These are phyloP conservation scores for Psittacula echo DNA, from an alignment of 2,797 vertebrate genomes.

Conservation along the genomic window DNA sequence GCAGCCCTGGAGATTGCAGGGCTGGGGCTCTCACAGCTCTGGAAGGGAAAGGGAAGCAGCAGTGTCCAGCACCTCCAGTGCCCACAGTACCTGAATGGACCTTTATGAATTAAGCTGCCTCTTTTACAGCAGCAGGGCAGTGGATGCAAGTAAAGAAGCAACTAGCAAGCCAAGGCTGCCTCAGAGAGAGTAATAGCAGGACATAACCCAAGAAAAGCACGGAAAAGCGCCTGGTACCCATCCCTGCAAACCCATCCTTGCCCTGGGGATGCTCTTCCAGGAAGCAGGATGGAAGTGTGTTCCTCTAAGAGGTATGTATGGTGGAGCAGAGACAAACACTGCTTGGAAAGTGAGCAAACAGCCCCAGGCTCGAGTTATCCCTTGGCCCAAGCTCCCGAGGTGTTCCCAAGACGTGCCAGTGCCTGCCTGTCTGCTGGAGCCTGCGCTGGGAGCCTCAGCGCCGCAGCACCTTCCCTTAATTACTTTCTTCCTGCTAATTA, in stretches of 20 bases:
- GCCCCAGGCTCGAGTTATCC: not conserved
- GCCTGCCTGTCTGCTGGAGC: not conserved
- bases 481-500: conserved; percentile 76
- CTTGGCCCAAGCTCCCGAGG: not conserved
- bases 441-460: conserved; percentile 69
- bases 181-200: not conserved
- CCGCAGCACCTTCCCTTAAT: conserved; percentile 78
- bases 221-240: not conserved
- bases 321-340: not conserved
- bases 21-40: not conserved
- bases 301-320: accelerated
- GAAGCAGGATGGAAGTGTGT: not conserved
- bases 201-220: not conserved
- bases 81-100: not conserved
- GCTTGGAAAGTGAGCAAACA: not conserved
- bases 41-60: not conserved
- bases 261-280: not conserved
- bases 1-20: not conserved
- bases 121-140: not conserved
- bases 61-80: not conserved
- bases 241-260: not conserved
- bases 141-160: not conserved
- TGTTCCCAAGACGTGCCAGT: not conserved
- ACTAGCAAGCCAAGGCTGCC: conserved; percentile 4
- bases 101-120: conserved; percentile 4